A percentile compares a stretch with the other conserved stretches of the same genome.
Evolutionary conservation across 2,888 invertebrate species (phyloP).

Genomic region (Polyommatus icarus): DNA sequence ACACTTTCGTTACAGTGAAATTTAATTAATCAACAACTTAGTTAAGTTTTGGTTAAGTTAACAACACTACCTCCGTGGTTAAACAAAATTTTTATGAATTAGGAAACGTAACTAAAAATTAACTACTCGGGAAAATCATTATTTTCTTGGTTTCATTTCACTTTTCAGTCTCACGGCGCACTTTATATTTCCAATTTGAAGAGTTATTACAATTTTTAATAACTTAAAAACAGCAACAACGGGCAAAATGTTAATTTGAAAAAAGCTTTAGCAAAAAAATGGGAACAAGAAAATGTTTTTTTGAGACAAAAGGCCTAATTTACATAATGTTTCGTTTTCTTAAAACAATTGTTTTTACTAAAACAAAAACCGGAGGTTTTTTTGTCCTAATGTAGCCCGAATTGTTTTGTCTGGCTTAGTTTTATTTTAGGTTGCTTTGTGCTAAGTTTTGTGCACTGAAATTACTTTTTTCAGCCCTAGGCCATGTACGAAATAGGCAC

Average conservation of each 20-base stretch:
- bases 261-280: conserved; percentile 26
- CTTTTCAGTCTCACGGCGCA: background rate
- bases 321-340: conserved; percentile 49
- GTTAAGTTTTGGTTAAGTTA: too few relatives aligned
- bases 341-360: conserved; percentile 49
- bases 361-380: conserved; percentile 35
- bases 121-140: background rate
- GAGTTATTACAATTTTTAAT: conserved; percentile 26
- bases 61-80: too few relatives aligned
- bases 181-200: background rate
- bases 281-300: conserved; percentile 34
- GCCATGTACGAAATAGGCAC: background rate
- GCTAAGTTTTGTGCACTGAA: conserved; percentile 13
- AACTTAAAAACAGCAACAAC: conserved; percentile 13
- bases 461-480: conserved; percentile 27
- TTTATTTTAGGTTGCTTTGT: conserved; percentile 29
- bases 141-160: background rate
- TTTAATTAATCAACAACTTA: too few relatives aligned
- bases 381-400: conserved; percentile 33
- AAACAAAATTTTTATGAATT: too few relatives aligned
- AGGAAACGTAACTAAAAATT: background rate
- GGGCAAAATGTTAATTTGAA: conserved; percentile 22
- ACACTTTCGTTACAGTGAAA: too few relatives aligned
- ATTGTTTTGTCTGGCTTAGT: conserved; percentile 28
- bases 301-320: conserved; percentile 46